phyloP scores from a whole-genome alignment of 2,888 invertebrate species.

The Anagyrus pseudococci region DNA sequence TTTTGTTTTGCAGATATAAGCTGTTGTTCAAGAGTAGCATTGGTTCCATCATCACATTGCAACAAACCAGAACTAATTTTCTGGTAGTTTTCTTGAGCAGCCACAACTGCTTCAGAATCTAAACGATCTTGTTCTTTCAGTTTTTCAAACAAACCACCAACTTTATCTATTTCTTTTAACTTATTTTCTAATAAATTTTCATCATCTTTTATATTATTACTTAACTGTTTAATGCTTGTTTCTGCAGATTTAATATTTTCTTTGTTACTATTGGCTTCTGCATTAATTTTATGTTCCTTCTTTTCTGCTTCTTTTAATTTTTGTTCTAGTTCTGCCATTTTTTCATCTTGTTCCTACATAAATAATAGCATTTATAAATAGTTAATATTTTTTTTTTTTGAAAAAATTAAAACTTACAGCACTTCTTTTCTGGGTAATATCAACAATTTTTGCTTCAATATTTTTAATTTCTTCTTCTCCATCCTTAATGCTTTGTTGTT shows the following conservation, averaged over 20 bases:
- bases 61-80: conserved; percentile 85
- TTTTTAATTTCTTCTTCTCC: conserved; percentile 65
- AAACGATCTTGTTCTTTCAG: conserved; percentile 72
- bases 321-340: conserved; percentile 70
- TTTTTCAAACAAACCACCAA: conserved; percentile 71
- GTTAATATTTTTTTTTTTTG: background rate
- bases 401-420: conserved; percentile 63
- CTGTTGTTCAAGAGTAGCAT: conserved; percentile 88
- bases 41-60: conserved; percentile 78
- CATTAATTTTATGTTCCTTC: conserved; percentile 71
- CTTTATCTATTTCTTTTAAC: conserved; percentile 68
- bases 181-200: conserved; percentile 68
- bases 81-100: conserved; percentile 81
- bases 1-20: conserved; percentile 83
- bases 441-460: conserved; percentile 68
- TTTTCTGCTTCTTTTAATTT: conserved; percentile 72
- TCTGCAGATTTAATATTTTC: conserved; percentile 73
- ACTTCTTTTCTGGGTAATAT: conserved; percentile 72
- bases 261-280: conserved; percentile 70
- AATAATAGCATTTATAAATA: conserved; percentile 17
- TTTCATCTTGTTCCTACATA: conserved; percentile 72
- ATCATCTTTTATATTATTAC: conserved; percentile 74
- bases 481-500: conserved; percentile 65
- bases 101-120: conserved; percentile 72
- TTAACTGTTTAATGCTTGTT: conserved; percentile 72